Percentiles rank a stretch among this genome's conserved stretches.
These are phyloP conservation scores for Hippopotamus amphibius DNA, from an alignment of 2,113 vertebrate genomes.

Conservation along the genomic window DNA sequence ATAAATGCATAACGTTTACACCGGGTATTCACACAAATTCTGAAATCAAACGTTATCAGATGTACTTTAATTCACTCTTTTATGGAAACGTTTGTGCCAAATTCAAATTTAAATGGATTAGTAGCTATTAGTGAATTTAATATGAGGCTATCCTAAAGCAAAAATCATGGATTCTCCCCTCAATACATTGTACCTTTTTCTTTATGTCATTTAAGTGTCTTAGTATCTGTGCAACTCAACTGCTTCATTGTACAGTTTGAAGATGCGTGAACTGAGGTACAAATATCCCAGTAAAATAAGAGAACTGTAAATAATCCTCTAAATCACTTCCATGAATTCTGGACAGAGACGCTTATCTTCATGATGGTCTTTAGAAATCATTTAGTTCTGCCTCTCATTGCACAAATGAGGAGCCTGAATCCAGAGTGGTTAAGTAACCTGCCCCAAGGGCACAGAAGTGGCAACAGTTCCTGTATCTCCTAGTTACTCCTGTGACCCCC, in stretches of 20 bases:
- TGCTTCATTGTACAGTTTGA: background rate
- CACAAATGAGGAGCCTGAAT: constrained; percentile 63
- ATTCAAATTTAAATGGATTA: constrained; percentile 6
- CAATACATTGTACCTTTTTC: background rate
- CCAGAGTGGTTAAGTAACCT: constrained; percentile 68
- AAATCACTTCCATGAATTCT: constrained; percentile 26
- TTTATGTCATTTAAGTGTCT: background rate
- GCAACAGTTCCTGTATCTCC: background rate
- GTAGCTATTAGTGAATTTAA: background rate
- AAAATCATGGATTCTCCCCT: background rate
- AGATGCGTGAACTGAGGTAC: background rate
- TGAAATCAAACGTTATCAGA: constrained; percentile 50
- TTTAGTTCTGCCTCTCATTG: constrained; percentile 60
- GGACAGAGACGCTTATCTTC: background rate
- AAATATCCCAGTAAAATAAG: constrained; percentile 26
- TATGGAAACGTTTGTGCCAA: background rate
- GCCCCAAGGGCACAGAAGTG: constrained; percentile 60
- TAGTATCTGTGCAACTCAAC: background rate
- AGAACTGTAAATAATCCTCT: constrained; percentile 2
- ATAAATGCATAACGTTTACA: background rate
- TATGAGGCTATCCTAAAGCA: background rate
- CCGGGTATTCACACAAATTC: background rate
- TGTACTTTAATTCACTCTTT: constrained; percentile 52
- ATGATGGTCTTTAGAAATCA: constrained; percentile 65
- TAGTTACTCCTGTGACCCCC: background rate